Evolutionary conservation across 1,140 invertebrate species (phyloP).

Genomic region (Phocides pigmalion): DNA sequence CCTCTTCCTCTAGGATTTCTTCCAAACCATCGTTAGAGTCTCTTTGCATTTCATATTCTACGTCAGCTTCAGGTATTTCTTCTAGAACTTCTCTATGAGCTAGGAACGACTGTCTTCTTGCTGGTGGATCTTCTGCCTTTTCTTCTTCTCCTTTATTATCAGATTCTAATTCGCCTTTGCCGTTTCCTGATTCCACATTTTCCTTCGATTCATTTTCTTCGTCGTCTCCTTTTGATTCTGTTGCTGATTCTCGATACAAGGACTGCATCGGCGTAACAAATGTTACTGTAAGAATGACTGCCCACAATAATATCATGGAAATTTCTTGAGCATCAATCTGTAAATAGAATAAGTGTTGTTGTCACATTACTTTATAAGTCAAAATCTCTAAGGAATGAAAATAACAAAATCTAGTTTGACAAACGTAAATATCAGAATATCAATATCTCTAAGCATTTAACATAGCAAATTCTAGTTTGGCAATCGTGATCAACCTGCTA

Average conservation of each 20-base stretch:
- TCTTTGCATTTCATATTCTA: conserved; percentile 73
- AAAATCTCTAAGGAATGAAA: no score
- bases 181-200: conserved; percentile 32
- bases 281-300: conserved; percentile 86
- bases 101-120: conserved; percentile 57
- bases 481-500: no score
- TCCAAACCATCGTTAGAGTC: conserved; percentile 64
- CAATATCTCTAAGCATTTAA: no score
- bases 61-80: conserved; percentile 73
- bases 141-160: conserved; percentile 42
- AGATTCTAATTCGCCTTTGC: conserved; percentile 30
- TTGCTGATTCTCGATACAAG: conserved; percentile 84
- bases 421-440: no score
- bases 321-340: conserved; percentile 78
- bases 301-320: conserved; percentile 77
- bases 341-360: conserved; percentile 45
- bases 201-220: conserved; percentile 41
- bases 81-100: conserved; percentile 73
- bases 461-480: no score
- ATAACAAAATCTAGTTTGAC: no score
- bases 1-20: conserved; percentile 80
- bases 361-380: no score
- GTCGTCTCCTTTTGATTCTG: conserved; percentile 40
- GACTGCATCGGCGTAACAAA: conserved; percentile 89
- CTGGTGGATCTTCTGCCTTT: conserved; percentile 44